Percentiles rank a stretch among this genome's conserved stretches.
phyloP scores from a whole-genome alignment of 64 coral and sea anemone genomes.

The Acropora tenuis region DNA sequence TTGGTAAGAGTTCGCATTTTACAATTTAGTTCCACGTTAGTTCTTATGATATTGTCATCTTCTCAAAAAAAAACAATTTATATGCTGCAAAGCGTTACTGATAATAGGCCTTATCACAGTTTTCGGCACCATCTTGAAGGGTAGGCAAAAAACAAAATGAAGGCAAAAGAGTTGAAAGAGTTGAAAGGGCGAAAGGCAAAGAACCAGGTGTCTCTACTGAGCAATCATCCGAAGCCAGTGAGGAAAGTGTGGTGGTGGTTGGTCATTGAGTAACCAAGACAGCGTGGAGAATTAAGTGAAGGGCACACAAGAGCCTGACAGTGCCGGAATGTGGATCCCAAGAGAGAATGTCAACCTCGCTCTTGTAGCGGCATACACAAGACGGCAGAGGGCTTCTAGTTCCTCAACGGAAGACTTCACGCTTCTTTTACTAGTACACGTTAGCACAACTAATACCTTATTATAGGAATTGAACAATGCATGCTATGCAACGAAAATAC shows the following conservation, averaged over 20 bases:
- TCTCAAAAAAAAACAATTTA: too few relatives aligned
- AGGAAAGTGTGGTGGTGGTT: conserved; percentile 20
- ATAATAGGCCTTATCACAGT: too few relatives aligned
- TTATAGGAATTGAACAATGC: conserved; percentile 30
- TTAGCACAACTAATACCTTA: conserved; percentile 52
- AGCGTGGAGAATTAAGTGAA: conserved; percentile 20
- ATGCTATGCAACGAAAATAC: conserved; percentile 49
- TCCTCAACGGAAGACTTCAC: conserved; percentile 45
- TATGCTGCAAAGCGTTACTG: too few relatives aligned
- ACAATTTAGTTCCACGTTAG: too few relatives aligned
- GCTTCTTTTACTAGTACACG: conserved; percentile 53
- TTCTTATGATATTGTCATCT: too few relatives aligned
- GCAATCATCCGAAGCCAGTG: neutral
- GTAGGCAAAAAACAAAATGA: conserved; percentile 10
- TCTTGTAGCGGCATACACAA: conserved; percentile 46
- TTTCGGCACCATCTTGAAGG: too few relatives aligned
- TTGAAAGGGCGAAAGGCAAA: conserved; percentile 28
- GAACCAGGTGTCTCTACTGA: neutral
- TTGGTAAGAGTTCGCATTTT: too few relatives aligned
- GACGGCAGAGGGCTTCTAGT: conserved; percentile 62
- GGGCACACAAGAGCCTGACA: conserved; percentile 43
- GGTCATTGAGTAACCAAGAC: conserved; percentile 15
- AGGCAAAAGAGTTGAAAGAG: conserved; percentile 43
- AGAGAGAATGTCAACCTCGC: conserved; percentile 25
- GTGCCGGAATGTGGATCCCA: conserved; percentile 16